Evolutionary conservation across 1,140 invertebrate genomes (phyloP).

Genomic region (Venturia canescens): DNA sequence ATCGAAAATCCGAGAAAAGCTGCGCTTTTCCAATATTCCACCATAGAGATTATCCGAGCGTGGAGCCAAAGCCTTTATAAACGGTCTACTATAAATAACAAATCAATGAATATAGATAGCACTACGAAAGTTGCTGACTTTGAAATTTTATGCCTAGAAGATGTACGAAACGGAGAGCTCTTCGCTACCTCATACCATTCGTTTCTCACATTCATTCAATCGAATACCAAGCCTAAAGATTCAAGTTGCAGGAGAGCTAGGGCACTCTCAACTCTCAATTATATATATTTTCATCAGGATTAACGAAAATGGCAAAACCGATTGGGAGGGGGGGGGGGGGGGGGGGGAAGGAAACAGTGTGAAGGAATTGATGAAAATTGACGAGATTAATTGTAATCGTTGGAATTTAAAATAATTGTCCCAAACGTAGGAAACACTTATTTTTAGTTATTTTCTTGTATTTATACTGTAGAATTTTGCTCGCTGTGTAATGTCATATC

Average conservation of each 20-base stretch:
- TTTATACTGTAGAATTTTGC: conserved; percentile 56
- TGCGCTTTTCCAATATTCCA: conserved; percentile 74
- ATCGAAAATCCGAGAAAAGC: conserved; percentile 21
- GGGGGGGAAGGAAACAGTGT: background rate
- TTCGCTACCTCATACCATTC: too few species aligned
- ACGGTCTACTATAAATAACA: conserved; percentile 70
- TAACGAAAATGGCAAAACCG: background rate
- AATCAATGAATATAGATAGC: conserved; percentile 51
- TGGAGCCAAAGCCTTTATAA: conserved; percentile 65
- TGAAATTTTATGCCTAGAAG: background rate
- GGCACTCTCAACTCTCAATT: background rate
- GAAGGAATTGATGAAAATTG: background rate
- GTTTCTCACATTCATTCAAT: too few species aligned
- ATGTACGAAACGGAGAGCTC: too few species aligned
- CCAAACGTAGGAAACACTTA: background rate
- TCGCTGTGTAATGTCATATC: conserved; percentile 48
- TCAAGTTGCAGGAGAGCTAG: background rate
- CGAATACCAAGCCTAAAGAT: background rate
- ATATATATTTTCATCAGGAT: conserved; percentile 1
- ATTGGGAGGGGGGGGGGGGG: background rate
- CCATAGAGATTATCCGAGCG: conserved; percentile 70
- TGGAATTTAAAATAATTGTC: conserved; percentile 1
- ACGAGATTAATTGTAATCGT: conserved; percentile 8
- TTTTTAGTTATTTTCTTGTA: background rate
- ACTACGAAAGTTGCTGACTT: conserved; percentile 19